Percentiles rank a stretch among this genome's conserved stretches.
Evolutionary conservation across 2,113 vertebrate species (phyloP).

Genomic region (Cavia aperea): DNA sequence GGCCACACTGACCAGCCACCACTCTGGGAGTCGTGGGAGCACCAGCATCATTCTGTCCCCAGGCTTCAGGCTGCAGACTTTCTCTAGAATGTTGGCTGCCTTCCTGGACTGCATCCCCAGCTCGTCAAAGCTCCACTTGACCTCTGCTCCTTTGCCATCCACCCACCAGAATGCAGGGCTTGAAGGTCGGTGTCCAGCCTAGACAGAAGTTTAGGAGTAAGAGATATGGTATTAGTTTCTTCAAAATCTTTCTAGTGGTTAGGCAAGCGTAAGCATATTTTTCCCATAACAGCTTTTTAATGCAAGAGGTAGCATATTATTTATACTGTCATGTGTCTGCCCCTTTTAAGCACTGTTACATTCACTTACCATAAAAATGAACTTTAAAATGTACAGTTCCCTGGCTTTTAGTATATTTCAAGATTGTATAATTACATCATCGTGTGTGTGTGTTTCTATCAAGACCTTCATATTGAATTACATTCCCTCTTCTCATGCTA

Average conservation of each 20-base stretch:
- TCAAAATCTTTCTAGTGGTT: background rate
- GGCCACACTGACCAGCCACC: conserved; percentile 73
- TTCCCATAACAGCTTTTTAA: background rate
- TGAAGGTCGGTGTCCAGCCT: conserved; percentile 64
- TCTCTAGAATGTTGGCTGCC: conserved; percentile 70
- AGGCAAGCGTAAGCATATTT: background rate
- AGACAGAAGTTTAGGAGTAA: background rate
- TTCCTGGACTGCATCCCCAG: conserved; percentile 70
- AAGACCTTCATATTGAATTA: background rate
- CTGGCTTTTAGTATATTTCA: background rate
- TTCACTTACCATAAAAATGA: background rate
- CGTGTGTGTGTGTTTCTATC: background rate
- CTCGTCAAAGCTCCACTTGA: conserved; percentile 78
- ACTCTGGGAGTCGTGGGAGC: conserved; percentile 74
- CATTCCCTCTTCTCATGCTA: background rate
- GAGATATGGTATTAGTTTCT: background rate
- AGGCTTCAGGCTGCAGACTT: conserved; percentile 63
- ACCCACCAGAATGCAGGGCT: conserved; percentile 78
- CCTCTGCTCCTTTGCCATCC: conserved; percentile 57
- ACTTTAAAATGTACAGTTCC: background rate
- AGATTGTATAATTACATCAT: background rate
- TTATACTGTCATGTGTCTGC: background rate
- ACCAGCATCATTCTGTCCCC: conserved; percentile 71
- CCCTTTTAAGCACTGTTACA: background rate
- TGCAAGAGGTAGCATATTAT: background rate